Conservation (phyloP, 2,797 vertebrate species). For the Mus spretus region DNA sequence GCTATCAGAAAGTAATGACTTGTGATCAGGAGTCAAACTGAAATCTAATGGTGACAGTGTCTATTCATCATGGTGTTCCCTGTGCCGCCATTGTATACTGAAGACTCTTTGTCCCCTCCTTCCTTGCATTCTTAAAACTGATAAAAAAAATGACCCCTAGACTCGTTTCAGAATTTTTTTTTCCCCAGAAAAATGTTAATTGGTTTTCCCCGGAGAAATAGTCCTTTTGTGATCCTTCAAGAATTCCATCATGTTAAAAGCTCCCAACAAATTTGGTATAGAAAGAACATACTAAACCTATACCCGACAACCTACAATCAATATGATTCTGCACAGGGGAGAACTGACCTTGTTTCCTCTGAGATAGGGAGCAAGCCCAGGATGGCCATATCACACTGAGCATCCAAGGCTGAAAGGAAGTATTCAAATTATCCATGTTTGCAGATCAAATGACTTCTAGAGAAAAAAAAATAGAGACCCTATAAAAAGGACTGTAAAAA, state of each 20-base stretch:
- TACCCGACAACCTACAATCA: not conserved
- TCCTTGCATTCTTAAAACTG: not conserved
- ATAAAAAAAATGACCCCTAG: not conserved
- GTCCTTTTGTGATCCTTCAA: conserved; percentile 7
- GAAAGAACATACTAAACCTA: not conserved
- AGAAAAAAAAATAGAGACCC: not conserved
- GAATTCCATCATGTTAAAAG: not conserved
- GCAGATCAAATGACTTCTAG: not conserved
- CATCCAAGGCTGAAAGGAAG: not conserved
- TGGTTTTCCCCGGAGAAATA: conserved; percentile 3
- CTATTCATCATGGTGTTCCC: not conserved
- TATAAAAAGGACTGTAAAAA: not conserved
- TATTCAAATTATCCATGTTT: not conserved
- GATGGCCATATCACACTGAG: not conserved
- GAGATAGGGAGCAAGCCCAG: not conserved
- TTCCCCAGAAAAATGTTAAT: conserved; percentile 17
- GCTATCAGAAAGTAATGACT: conserved; percentile 1
- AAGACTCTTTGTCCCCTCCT: not conserved
- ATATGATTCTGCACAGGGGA: no score
- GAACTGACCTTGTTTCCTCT: not conserved
- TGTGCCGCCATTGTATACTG: fast-evolving
- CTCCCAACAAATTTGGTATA: not conserved
- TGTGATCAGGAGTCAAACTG: conserved; percentile 6
- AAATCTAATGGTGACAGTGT: not conserved
- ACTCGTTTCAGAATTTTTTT: conserved; percentile 8